Conservation (phyloP, 2,888 invertebrate genomes). For the Lepidocyrtinus sp. region DNA sequence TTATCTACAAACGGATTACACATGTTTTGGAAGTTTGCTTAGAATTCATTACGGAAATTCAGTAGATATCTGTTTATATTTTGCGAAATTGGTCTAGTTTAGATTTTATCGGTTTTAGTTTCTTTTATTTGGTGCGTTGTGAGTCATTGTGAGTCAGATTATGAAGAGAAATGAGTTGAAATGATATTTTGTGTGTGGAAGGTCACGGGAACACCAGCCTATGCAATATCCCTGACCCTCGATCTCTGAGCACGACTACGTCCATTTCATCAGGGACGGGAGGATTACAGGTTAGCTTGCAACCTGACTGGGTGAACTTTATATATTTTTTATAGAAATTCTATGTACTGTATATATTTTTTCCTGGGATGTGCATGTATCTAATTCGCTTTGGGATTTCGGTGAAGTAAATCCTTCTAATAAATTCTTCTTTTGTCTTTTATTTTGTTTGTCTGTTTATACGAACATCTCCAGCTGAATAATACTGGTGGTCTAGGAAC, state of each 20-base stretch:
- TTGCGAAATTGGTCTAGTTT: too few species aligned
- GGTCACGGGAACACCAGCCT: constrained; percentile 69
- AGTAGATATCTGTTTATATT: too few species aligned
- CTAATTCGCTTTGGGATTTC: constrained; percentile 15
- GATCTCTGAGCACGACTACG: constrained; percentile 64
- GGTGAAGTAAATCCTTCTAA: constrained; percentile 10
- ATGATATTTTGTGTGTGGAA: constrained; percentile 18
- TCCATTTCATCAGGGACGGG: constrained; percentile 64
- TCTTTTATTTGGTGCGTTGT: too few species aligned
- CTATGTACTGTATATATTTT: neutral
- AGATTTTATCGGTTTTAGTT: too few species aligned
- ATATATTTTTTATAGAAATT: neutral
- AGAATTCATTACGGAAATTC: too few species aligned
- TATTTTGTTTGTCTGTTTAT: neutral
- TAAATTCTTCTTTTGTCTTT: neutral
- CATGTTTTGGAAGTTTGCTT: too few species aligned
- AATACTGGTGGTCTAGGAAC: constrained; percentile 73
- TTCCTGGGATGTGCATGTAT: neutral
- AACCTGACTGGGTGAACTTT: neutral
- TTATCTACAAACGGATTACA: too few species aligned
- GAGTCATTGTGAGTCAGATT: constrained; percentile 11
- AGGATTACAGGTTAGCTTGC: constrained; percentile 67
- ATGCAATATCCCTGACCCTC: constrained; percentile 69
- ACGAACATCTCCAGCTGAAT: constrained; percentile 55
- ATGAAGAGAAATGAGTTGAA: constrained; percentile 32